These are phyloP conservation scores for Leucosticte australis DNA, from an alignment of 2,113 vertebrate genomes.

Conservation along the genomic window DNA sequence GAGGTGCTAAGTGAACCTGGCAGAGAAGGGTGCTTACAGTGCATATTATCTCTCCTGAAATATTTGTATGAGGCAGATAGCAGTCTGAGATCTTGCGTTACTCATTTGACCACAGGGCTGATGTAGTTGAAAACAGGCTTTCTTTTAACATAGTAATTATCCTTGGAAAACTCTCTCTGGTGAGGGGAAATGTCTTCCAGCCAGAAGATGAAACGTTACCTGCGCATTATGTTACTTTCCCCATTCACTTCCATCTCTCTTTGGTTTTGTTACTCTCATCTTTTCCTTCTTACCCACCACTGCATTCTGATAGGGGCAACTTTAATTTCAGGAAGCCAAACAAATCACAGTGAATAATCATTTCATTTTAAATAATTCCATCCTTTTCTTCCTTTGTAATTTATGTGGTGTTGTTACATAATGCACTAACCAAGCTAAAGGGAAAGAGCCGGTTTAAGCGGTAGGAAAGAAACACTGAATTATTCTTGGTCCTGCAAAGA, in stretches of 20 bases:
- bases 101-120: not conserved
- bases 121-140: not conserved
- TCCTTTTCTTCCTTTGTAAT: not conserved
- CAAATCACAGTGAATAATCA: not conserved
- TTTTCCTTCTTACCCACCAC: not conserved
- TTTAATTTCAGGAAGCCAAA: not conserved
- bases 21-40: not conserved
- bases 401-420: not conserved
- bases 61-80: not conserved
- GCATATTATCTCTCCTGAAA: not conserved
- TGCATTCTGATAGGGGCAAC: not conserved
- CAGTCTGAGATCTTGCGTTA: not conserved
- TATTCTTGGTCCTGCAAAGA: not conserved
- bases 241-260: not conserved
- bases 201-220: not conserved
- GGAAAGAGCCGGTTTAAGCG: not conserved
- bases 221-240: not conserved
- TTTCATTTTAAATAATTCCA: not conserved
- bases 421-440: not conserved
- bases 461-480: not conserved
- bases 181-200: not conserved
- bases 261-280: not conserved
- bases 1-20: not conserved
- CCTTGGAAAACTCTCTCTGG: not conserved
- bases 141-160: not conserved